phyloP scores from a whole-genome alignment of 2,113 vertebrate species.

The Pterophyllum scalare region DNA sequence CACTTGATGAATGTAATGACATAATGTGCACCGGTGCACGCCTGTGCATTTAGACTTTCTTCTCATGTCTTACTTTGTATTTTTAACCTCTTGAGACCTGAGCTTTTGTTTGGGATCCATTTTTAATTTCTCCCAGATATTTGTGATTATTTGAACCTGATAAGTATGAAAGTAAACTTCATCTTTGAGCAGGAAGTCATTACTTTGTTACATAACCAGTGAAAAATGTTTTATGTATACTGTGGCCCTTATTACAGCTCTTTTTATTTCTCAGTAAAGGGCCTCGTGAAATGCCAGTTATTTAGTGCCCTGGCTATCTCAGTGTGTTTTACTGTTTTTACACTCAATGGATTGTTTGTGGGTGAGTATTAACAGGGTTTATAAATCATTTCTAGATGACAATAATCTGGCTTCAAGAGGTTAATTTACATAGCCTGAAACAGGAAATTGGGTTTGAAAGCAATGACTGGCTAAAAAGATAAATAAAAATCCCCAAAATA shows the following conservation, averaged over 20 bases:
- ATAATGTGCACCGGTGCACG: not conserved
- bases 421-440: not conserved
- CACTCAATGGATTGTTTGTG: not conserved
- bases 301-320: not conserved
- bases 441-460: not conserved
- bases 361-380: not conserved
- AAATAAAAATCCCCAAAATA: not conserved
- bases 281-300: not conserved
- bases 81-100: not conserved
- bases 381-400: not conserved
- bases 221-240: not conserved
- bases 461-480: not conserved
- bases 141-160: not conserved
- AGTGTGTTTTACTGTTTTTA: not conserved
- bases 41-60: not conserved
- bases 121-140: not conserved
- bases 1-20: not conserved
- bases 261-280: not conserved
- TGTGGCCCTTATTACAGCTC: not conserved
- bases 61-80: not conserved
- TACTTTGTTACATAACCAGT: too few relatives aligned
- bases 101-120: not conserved
- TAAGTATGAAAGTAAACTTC: not conserved
- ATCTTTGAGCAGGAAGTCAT: not conserved
- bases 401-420: not conserved